Evolutionary conservation across 2,113 vertebrate genomes (phyloP).

Genomic region (Romanogobio albipinnatus): DNA sequence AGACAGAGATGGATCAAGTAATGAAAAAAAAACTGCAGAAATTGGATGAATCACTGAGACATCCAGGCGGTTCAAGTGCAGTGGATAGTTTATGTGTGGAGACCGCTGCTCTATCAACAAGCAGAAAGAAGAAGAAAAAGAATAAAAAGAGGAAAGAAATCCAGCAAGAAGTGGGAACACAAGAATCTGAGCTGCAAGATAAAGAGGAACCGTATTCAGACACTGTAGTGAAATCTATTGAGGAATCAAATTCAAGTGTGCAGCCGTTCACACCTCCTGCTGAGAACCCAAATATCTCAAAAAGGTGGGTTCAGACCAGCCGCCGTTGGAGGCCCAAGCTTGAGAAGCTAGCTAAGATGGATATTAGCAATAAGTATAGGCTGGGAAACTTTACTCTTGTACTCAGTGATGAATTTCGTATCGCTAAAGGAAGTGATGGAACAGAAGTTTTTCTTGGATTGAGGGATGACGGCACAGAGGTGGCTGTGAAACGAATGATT

Average conservation of each 20-base stretch:
- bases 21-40: conserved; percentile 58
- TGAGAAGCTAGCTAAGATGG: conserved; percentile 26
- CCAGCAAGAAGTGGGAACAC: background rate
- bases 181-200: background rate
- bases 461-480: background rate
- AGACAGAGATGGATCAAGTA: conserved; percentile 44
- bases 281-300: background rate
- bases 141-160: conserved; percentile 28
- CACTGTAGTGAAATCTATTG: background rate
- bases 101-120: background rate
- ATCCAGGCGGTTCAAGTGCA: background rate
- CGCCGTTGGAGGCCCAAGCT: conserved; percentile 33
- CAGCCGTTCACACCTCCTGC: background rate
- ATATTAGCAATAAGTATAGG: background rate
- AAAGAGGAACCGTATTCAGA: background rate
- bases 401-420: conserved; percentile 26
- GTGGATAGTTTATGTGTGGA: conserved; percentile 6
- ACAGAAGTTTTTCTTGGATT: conserved; percentile 34
- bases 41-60: conserved; percentile 40
- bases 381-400: conserved; percentile 39
- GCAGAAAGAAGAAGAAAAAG: conserved; percentile 53
- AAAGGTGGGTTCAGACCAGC: conserved; percentile 38
- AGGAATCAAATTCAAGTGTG: conserved; percentile 36
- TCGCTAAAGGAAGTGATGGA: conserved; percentile 55
- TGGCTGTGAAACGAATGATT: conserved; percentile 32